phyloP scores from a whole-genome alignment of 2,797 vertebrate genomes.

The Eurystomus glaucurus region DNA sequence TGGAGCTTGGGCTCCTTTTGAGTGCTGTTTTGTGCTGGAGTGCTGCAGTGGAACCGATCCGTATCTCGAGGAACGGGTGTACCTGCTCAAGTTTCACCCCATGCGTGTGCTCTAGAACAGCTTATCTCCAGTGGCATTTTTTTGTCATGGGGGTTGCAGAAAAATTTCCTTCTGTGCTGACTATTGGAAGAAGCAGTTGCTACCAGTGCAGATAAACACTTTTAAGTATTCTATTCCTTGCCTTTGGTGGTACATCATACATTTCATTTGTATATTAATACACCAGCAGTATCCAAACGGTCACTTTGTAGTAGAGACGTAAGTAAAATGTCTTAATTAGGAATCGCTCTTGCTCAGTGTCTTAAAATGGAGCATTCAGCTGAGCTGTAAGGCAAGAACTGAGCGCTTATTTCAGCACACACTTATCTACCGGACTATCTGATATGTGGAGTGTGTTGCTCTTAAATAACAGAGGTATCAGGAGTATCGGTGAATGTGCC shows the following conservation, averaged over 20 bases:
- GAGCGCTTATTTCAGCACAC: not conserved
- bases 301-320: not conserved
- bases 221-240: not conserved
- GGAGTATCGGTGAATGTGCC: constrained; percentile 21
- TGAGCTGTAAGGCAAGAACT: not conserved
- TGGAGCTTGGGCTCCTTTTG: not conserved
- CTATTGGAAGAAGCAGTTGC: not conserved
- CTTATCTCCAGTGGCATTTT: not conserved
- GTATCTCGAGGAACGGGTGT: rapidly evolving
- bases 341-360: not conserved
- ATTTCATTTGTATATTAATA: not conserved
- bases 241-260: not conserved
- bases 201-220: rapidly evolving
- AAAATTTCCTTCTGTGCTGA: not conserved
- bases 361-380: constrained; percentile 7
- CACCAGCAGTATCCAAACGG: not conserved
- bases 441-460: not conserved
- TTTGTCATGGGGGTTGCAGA: not conserved
- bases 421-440: not conserved
- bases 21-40: rapidly evolving
- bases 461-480: constrained; percentile 7
- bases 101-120: rapidly evolving
- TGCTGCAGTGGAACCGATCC: not conserved
- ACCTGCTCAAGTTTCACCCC: rapidly evolving
- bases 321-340: constrained; percentile 9